Percentiles rank a stretch among this genome's conserved stretches.
Conservation (phyloP, 2,113 vertebrate genomes). For the Podiceps cristatus region DNA sequence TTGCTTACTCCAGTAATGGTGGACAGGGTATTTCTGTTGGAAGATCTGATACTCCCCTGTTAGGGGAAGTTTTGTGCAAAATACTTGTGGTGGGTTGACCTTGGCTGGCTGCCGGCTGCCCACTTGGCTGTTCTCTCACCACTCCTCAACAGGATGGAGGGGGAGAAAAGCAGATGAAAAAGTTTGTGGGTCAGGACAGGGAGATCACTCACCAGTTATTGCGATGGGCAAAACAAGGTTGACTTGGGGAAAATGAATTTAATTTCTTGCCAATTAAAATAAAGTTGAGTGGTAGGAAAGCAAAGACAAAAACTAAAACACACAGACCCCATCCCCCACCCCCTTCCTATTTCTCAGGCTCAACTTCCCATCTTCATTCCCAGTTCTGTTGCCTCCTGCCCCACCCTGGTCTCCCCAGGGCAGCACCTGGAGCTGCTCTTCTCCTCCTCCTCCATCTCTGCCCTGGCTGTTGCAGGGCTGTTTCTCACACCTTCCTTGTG, state of each 20-base stretch:
- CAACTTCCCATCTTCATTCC: background rate
- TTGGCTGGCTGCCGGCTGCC: background rate
- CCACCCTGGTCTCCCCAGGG: background rate
- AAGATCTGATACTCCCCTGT: background rate
- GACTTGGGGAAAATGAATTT: background rate
- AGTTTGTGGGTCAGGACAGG: background rate
- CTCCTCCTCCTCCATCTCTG: background rate
- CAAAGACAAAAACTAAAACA: background rate
- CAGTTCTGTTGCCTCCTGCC: background rate
- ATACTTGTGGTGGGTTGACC: background rate
- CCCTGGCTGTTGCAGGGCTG: background rate
- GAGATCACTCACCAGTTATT: background rate
- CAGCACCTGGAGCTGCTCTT: background rate
- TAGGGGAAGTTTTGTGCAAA: background rate
- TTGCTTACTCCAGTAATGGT: background rate
- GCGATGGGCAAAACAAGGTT: background rate
- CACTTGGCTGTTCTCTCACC: background rate
- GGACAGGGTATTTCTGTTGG: background rate
- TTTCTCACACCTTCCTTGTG: accelerated
- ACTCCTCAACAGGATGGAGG: background rate
- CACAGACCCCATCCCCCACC: too few relatives aligned
- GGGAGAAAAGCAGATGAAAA: background rate
- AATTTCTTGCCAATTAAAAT: background rate
- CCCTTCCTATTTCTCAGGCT: background rate
- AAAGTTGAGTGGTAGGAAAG: background rate